Conservation (phyloP, 2,888 invertebrate species). For the Marasmarcha lunaedactyla region DNA sequence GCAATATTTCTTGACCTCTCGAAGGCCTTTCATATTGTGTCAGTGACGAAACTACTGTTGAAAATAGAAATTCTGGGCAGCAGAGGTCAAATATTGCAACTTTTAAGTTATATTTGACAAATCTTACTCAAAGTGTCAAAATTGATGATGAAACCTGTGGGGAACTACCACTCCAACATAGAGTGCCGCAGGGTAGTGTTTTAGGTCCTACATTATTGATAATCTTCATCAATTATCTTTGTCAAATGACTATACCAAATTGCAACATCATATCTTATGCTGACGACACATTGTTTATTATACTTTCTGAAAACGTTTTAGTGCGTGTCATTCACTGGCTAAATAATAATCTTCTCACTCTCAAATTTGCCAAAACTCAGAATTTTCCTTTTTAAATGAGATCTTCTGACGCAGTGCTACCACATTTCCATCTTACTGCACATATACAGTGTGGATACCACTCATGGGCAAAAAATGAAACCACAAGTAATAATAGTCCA, state of each 20-base stretch:
- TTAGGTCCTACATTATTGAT: background rate
- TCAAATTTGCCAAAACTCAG: too few relatives aligned
- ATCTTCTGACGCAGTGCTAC: too few relatives aligned
- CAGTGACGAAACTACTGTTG: background rate
- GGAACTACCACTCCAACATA: too few relatives aligned
- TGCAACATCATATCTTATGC: background rate
- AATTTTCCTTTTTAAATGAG: too few relatives aligned
- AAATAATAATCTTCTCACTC: too few relatives aligned
- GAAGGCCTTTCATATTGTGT: slow-evolving; percentile 1
- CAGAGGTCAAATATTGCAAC: background rate
- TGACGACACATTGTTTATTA: too few relatives aligned
- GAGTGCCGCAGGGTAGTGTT: background rate
- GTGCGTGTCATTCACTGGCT: too few relatives aligned
- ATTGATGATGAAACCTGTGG: background rate
- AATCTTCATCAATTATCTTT: background rate
- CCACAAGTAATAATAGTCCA: too few relatives aligned
- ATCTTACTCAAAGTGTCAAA: background rate
- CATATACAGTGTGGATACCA: too few relatives aligned
- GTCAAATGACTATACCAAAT: background rate
- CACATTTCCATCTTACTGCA: too few relatives aligned
- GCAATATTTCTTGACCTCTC: background rate
- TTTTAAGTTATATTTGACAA: background rate
- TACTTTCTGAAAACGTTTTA: too few relatives aligned
- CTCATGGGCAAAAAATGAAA: too few relatives aligned
- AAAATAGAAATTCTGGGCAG: background rate